Percentiles rank a stretch among this genome's conserved stretches.
Conservation (phyloP, 2,113 vertebrate species). For the Montifringilla adamsi region DNA sequence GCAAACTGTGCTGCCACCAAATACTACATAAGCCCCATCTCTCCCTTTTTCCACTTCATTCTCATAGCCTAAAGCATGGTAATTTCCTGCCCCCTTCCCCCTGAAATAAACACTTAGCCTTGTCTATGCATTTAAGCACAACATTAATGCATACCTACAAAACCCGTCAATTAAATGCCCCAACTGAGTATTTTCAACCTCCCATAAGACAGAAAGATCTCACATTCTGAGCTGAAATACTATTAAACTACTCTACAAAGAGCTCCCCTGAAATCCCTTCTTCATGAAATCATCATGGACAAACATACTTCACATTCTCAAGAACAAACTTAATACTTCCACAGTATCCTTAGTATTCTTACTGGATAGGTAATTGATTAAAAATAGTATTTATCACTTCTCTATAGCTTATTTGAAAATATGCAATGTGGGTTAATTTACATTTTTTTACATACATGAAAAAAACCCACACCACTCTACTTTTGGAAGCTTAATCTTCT, state of each 20-base stretch:
- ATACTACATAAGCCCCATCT: background rate
- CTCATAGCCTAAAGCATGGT: background rate
- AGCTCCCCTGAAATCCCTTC: background rate
- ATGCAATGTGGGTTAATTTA: background rate
- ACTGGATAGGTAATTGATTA: background rate
- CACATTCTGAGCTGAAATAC: background rate
- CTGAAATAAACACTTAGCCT: background rate
- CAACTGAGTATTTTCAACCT: background rate
- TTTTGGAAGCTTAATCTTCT: background rate
- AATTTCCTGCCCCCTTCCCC: background rate
- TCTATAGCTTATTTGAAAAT: background rate
- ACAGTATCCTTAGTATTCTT: background rate
- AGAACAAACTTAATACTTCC: background rate
- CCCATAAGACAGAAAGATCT: background rate
- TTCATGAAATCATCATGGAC: background rate
- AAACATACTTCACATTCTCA: constrained; percentile 13
- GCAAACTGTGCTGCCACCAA: background rate
- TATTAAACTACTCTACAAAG: background rate
- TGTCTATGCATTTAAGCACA: background rate
- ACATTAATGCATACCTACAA: background rate
- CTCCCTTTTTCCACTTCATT: background rate
- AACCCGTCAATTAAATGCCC: background rate
- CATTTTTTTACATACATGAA: background rate
- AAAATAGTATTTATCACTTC: background rate
- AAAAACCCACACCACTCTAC: background rate